These are phyloP conservation scores for Podarcis muralis DNA, from an alignment of 2,113 vertebrate genomes.

Conservation along the genomic window DNA sequence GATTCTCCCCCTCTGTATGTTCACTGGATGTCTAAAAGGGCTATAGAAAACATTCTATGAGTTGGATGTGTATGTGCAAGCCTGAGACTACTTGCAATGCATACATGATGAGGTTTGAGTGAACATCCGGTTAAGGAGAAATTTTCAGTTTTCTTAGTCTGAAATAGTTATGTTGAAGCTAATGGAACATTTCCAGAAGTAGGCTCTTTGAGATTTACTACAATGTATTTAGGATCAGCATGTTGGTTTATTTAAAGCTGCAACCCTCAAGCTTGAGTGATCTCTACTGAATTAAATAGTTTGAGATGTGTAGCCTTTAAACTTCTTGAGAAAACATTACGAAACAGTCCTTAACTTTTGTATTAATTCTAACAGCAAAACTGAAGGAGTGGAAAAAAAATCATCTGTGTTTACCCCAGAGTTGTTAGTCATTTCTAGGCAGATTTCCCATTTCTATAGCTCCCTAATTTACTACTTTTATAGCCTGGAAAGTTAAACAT, in stretches of 20 bases:
- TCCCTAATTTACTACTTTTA: constrained; percentile 38
- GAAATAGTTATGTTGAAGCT: background rate
- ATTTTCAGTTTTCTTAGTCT: background rate
- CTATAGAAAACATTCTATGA: background rate
- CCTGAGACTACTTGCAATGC: background rate
- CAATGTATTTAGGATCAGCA: background rate
- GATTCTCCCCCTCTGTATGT: background rate
- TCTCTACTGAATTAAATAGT: background rate
- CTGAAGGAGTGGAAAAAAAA: constrained; percentile 16
- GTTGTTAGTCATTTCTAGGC: constrained; percentile 39
- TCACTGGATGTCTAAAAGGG: background rate
- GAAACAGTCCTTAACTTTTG: constrained; percentile 35
- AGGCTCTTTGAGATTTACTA: background rate
- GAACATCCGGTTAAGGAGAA: background rate
- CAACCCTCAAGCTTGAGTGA: background rate
- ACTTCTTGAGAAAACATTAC: background rate
- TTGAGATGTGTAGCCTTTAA: background rate
- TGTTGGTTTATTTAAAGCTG: background rate
- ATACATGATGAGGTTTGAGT: background rate
- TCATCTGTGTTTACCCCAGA: constrained; percentile 61
- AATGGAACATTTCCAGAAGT: background rate
- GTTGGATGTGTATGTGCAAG: background rate
- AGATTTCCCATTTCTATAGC: constrained; percentile 44
- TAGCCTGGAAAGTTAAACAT: constrained; percentile 47
- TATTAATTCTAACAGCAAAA: constrained; percentile 31